phyloP scores from a whole-genome alignment of 2,888 invertebrate species.

The Meiosimyza decipiens region DNA sequence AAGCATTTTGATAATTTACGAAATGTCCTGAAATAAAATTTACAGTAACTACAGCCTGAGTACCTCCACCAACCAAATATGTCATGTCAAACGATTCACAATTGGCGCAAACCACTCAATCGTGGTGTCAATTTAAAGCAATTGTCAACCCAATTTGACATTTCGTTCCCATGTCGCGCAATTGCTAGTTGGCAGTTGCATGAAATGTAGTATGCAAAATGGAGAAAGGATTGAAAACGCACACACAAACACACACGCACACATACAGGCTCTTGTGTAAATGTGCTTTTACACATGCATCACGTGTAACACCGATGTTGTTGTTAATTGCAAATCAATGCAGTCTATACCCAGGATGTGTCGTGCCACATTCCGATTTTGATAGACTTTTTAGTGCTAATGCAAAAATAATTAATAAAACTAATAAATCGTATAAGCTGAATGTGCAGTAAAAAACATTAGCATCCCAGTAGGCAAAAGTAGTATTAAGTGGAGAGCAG shows the following conservation, averaged over 20 bases:
- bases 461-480: too few species aligned
- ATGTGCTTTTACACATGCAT: background rate
- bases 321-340: constrained; percentile 35
- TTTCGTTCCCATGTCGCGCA: constrained; percentile 4
- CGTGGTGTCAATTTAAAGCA: constrained; percentile 34
- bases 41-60: background rate
- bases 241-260: too few species aligned
- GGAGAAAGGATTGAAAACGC: background rate
- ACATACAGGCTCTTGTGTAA: too few species aligned
- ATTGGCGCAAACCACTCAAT: constrained; percentile 35
- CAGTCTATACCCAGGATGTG: constrained; percentile 14
- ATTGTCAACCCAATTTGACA: constrained; percentile 29
- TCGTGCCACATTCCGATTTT: constrained; percentile 11
- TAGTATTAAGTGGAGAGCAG: too few species aligned
- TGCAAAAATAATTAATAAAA: constrained; percentile 35
- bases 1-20: too few species aligned
- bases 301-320: background rate
- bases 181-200: background rate
- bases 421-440: constrained; percentile 25
- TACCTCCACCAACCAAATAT: background rate
- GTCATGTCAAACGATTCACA: constrained; percentile 25
- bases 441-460: background rate
- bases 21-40: too few species aligned
- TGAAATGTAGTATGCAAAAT: background rate
- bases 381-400: constrained; percentile 43